Percentiles rank a stretch among this genome's conserved stretches.
Conservation (phyloP, 2,888 invertebrate species). For the Phania funesta region DNA sequence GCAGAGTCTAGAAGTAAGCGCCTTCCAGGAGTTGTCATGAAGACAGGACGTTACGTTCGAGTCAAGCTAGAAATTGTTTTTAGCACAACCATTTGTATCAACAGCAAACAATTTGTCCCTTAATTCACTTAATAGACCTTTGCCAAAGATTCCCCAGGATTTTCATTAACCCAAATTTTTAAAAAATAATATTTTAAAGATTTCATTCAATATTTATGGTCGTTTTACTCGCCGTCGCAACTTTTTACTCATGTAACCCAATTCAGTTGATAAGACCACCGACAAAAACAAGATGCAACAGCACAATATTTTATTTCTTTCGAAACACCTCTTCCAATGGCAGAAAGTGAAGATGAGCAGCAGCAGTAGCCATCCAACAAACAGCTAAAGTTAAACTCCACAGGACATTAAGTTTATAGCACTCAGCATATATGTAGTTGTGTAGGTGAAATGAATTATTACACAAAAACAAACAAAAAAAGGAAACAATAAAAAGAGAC, state of each 20-base stretch:
- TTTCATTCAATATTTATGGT: background rate
- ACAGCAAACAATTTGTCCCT: too few relatives aligned
- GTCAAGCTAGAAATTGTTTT: too few relatives aligned
- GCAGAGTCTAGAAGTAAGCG: too few relatives aligned
- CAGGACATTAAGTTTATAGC: constrained; percentile 58
- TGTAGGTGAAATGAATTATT: background rate
- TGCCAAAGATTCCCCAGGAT: background rate
- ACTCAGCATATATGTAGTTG: background rate
- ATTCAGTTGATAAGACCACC: constrained; percentile 22
- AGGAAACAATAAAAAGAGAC: background rate
- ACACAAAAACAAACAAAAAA: constrained; percentile 3
- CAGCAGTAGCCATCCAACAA: background rate
- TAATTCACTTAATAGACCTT: background rate
- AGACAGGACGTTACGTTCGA: too few relatives aligned
- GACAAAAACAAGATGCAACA: constrained; percentile 15
- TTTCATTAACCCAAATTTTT: background rate
- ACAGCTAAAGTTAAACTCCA: constrained; percentile 46
- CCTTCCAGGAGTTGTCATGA: too few relatives aligned
- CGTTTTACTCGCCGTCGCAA: background rate
- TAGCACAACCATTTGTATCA: too few relatives aligned
- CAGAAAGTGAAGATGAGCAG: constrained; percentile 39
- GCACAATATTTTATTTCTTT: background rate
- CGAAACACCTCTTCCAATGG: background rate
- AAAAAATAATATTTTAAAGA: constrained; percentile 7
- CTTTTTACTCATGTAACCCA: constrained; percentile 28